A percentile compares a stretch with the other conserved stretches of the same genome.
phyloP scores from a whole-genome alignment of 2,113 vertebrate genomes.

The Oriolus oriolus region DNA sequence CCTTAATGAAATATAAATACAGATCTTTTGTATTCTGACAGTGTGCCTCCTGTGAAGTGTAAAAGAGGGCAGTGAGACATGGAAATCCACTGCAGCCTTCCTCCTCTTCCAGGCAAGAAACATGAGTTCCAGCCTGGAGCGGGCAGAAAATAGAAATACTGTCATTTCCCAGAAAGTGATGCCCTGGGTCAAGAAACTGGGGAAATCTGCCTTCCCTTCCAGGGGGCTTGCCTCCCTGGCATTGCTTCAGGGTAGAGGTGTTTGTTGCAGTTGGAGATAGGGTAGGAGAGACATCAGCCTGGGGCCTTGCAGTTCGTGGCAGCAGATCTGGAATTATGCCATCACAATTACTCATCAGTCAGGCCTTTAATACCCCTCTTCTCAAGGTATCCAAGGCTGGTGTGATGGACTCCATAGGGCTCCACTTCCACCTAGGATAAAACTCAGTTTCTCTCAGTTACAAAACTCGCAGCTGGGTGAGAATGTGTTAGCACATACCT shows the following conservation, averaged over 20 bases:
- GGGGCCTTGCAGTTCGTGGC: background rate
- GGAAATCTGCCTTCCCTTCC: background rate
- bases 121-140: accelerated
- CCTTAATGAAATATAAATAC: background rate
- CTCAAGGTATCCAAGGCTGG: background rate
- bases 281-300: background rate
- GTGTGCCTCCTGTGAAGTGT: background rate
- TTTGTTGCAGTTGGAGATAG: background rate
- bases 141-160: background rate
- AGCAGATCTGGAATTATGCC: background rate
- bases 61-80: background rate
- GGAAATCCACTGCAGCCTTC: background rate
- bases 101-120: background rate
- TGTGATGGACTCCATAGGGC: background rate
- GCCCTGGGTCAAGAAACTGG: background rate
- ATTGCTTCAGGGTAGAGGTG: background rate
- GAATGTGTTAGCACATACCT: accelerated
- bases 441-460: background rate
- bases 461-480: background rate
- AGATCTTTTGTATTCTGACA: background rate
- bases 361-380: background rate
- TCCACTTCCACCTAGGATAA: background rate
- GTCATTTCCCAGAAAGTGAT: background rate
- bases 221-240: background rate
- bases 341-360: background rate